phyloP scores from a whole-genome alignment of 2,888 invertebrate genomes.

The Leucophenga maculata region DNA sequence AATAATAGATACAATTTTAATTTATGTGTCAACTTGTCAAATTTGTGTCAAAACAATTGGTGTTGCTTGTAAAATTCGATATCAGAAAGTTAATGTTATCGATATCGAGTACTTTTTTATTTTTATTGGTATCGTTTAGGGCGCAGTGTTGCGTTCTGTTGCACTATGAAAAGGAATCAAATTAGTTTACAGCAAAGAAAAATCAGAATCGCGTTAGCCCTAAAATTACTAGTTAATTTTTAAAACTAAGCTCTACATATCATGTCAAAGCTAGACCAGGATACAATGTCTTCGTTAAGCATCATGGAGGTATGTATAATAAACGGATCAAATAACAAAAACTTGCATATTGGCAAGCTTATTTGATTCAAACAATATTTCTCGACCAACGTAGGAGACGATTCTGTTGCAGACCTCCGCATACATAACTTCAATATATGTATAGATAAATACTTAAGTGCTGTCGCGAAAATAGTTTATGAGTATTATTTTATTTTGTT shows the following conservation, averaged over 20 bases:
- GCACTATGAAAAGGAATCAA: too few species aligned
- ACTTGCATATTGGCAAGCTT: not conserved
- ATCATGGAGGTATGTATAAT: slow-evolving; percentile 85
- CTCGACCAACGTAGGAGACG: slow-evolving; percentile 24
- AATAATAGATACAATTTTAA: too few species aligned
- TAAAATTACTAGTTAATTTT: not conserved
- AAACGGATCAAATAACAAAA: not conserved
- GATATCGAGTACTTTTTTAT: too few species aligned
- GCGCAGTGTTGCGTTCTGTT: too few species aligned
- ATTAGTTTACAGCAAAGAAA: too few species aligned
- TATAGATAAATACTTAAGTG: not conserved
- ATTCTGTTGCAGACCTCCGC: not conserved
- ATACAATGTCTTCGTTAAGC: slow-evolving; percentile 84
- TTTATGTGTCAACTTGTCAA: too few species aligned
- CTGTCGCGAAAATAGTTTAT: not conserved
- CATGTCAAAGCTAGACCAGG: slow-evolving; percentile 81
- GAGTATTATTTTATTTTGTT: not conserved
- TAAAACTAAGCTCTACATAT: slow-evolving; percentile 44
- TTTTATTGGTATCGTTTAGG: too few species aligned
- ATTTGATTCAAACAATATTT: slow-evolving; percentile 30
- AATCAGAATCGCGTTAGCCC: too few species aligned
- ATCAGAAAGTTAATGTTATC: too few species aligned
- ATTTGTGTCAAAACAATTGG: too few species aligned
- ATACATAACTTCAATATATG: not conserved
- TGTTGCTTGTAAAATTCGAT: too few species aligned